Evolutionary conservation across 2,888 invertebrate species (phyloP), one percentile per base, ranked within the genome.

Genomic region (Diaperis boleti): DNA sequence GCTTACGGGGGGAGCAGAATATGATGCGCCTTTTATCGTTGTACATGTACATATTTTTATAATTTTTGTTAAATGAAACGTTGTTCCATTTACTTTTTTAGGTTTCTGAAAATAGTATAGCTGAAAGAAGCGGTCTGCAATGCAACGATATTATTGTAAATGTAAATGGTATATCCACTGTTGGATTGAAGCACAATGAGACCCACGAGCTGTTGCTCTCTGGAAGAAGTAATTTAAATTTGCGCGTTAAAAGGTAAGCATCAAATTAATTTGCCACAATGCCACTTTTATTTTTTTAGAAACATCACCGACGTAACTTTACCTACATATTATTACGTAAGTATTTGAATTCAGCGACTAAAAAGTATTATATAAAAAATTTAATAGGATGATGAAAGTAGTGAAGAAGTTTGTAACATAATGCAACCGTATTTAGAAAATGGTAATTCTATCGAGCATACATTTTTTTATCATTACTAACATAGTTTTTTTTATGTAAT

Each of bases 71-170:
- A 3, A 26, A 26, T 26, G n/a, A 2, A 26, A 26, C 6, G 26
- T 26, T 6, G n/a, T n/a, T n/a, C 6, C 26, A 26, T 26, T 5
- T 6, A 22, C 14, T 22, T 35, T 73, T 69, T 2, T 76, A 96
- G 96, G 92, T 97, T 11, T 83, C 87, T 26, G 90, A 91, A 61
- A 89, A 88, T 55, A 90, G 95, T 69, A 85, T 95, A 31, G 95
- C 96, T 0, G 92, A 94, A 76, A 83, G 87, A 69, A 90, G 90
- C 62, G 96, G 96, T 0, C 82, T 98, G 15, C 85, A 87, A 75
- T 87, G 91, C 8, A 95, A 95, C n/a, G 97, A 98, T 82, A 84
- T 90, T 29, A 86, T 98, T 67, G 85, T 92, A 29, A 86, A 88
- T 68, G 88, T 97, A 69, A 92, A 92, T 77, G 89, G 90, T 62